A percentile compares a stretch with the other conserved stretches of the same genome.
Evolutionary conservation across 2,888 invertebrate genomes (phyloP).

Genomic region (Polia nebulosa): DNA sequence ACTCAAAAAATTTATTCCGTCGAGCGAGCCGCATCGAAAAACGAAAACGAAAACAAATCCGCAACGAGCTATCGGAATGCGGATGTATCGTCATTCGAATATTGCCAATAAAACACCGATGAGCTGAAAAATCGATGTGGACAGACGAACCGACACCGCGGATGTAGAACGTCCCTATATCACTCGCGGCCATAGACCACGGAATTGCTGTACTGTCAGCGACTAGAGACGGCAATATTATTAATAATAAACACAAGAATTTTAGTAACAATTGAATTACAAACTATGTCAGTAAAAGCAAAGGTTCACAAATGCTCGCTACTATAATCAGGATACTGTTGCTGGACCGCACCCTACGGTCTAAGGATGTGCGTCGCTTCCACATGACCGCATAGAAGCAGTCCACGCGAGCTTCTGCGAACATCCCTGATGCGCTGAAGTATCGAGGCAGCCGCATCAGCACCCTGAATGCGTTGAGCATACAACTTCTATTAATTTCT

Average conservation of each 20-base stretch:
- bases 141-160: slow-evolving; percentile 82
- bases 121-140: slow-evolving; percentile 91
- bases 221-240: background rate
- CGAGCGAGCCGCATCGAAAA: slow-evolving; percentile 52
- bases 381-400: too few species aligned
- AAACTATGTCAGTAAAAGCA: too few species aligned
- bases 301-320: too few species aligned
- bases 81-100: slow-evolving; percentile 84
- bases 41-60: slow-evolving; percentile 70
- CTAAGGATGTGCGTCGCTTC: too few species aligned
- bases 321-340: too few species aligned
- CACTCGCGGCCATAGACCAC: slow-evolving; percentile 30
- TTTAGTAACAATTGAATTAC: too few species aligned
- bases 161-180: slow-evolving; percentile 62
- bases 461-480: background rate
- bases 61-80: slow-evolving; percentile 70
- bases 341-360: too few species aligned
- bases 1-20: slow-evolving; percentile 52
- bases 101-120: slow-evolving; percentile 90
- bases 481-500: background rate
- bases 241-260: too few species aligned
- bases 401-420: too few species aligned
- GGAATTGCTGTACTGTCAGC: background rate
- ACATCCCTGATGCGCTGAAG: too few species aligned
- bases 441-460: too few species aligned